Evolutionary conservation across 2,797 vertebrate genomes (phyloP), one percentile per base, ranked within the genome.

Genomic region (Dipus sagitta): DNA sequence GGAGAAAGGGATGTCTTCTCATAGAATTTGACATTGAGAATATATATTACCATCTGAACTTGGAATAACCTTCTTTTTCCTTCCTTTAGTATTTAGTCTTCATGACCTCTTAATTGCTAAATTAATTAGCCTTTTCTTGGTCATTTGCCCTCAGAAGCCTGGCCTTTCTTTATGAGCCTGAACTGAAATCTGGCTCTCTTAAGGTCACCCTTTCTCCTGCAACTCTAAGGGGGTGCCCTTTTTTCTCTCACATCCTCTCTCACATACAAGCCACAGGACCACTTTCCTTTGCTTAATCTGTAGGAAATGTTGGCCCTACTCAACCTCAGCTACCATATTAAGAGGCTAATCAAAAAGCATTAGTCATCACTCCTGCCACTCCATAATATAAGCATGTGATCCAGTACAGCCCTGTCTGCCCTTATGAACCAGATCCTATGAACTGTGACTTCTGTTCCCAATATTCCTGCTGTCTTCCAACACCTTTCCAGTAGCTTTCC

Each of bases 1-100:
- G 67, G 54, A 86, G 28, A 75, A 81, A 58, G 47, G 21, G 68
- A 47, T 87, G 38, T 47, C 67, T 95, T 90, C 78, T 92, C 38
- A 88, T 84, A 80, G 82, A 93, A 91, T 92, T 88, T 89, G 68
- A 67, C 78, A 82, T 91, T 94, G 91, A 88, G 80, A 90, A 90
- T 95, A 65, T 93, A 28, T 91, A 93, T 70, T 13, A 87, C 13
- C 52, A 28, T 75, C 86, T 93, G 93, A 94, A 95, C 88, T 74
- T 95, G 38, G 14, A 88, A 72, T 95, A 91, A 90, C 79, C 92
- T 95, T 95, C 24, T 6, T 81, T 58, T 88, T 1, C 12, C 23
- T 87, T 75, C 52, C 75, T 94, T 82, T 42, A 90, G 92, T 67
- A 90, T 74, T 82, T 78, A 92, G 71, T 86, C 82, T 88, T 88